A percentile compares a stretch with the other conserved stretches of the same genome.
Conservation (phyloP, 2,113 vertebrate genomes). For the Corythornis madagascariensis region DNA sequence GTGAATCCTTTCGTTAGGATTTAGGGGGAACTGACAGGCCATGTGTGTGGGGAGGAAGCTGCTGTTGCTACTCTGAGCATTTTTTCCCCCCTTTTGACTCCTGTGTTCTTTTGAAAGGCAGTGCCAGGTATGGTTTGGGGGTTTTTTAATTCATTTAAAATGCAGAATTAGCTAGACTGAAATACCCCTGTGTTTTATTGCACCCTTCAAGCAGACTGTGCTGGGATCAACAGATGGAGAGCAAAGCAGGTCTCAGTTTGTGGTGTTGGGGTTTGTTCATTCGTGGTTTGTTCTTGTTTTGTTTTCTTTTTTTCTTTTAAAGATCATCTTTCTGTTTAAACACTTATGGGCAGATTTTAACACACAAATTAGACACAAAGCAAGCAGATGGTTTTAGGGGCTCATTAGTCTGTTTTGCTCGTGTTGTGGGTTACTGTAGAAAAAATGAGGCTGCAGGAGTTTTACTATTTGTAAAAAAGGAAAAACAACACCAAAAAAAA, state of each 20-base stretch:
- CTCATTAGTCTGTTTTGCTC: neutral
- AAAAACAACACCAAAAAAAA: neutral
- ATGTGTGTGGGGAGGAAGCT: neutral
- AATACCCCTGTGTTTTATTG: neutral
- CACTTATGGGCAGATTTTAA: fast-evolving
- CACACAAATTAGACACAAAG: neutral
- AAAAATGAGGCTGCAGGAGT: neutral
- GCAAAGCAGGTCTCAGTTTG: neutral
- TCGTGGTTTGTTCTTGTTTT: neutral
- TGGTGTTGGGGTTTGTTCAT: neutral
- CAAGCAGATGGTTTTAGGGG: neutral
- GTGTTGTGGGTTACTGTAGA: neutral
- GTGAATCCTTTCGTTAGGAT: neutral
- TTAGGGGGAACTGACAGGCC: neutral
- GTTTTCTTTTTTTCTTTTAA: neutral
- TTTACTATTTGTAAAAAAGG: neutral
- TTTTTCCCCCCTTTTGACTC: neutral
- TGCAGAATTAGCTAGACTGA: neutral
- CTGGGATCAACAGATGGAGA: neutral
- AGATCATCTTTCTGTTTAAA: neutral
- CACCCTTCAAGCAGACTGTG: neutral
- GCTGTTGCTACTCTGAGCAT: neutral
- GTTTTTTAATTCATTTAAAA: neutral
- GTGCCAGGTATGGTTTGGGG: neutral
- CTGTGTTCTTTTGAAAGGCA: neutral